Conservation (phyloP, 2,113 vertebrate genomes). For the Strix aluco region DNA sequence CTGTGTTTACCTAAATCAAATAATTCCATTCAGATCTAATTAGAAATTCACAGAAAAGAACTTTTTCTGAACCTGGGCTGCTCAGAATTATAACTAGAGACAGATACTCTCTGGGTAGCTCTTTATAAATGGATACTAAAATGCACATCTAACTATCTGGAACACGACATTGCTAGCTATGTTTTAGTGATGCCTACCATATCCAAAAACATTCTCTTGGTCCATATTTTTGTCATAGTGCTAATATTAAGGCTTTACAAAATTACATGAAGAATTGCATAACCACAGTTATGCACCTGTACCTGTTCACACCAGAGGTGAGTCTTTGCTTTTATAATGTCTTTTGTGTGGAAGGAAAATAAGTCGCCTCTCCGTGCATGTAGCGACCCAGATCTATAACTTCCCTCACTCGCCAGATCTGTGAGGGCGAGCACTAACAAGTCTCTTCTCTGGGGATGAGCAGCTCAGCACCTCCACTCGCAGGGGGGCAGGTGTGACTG, state of each 20-base stretch:
- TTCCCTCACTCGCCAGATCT: too few relatives aligned
- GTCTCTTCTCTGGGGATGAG: accelerated
- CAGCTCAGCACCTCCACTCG: neutral
- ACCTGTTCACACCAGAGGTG: neutral
- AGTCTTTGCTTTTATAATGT: neutral
- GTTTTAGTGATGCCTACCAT: neutral
- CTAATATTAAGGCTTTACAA: neutral
- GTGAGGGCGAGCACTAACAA: neutral
- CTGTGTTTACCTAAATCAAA: neutral
- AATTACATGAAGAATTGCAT: neutral
- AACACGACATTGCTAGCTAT: neutral
- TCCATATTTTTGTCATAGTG: neutral
- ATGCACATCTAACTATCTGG: neutral
- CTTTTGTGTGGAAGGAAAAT: neutral
- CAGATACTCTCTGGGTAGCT: neutral
- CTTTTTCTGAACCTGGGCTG: neutral
- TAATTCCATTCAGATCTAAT: neutral
- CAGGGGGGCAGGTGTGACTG: accelerated
- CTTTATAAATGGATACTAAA: neutral
- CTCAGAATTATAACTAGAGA: neutral
- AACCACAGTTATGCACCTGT: too few relatives aligned
- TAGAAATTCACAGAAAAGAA: neutral
- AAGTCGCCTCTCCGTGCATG: neutral
- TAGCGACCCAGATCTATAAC: neutral
- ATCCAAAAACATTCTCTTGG: neutral